Conservation (phyloP, 2,113 vertebrate genomes). For the Phrynosoma platyrhinos region DNA sequence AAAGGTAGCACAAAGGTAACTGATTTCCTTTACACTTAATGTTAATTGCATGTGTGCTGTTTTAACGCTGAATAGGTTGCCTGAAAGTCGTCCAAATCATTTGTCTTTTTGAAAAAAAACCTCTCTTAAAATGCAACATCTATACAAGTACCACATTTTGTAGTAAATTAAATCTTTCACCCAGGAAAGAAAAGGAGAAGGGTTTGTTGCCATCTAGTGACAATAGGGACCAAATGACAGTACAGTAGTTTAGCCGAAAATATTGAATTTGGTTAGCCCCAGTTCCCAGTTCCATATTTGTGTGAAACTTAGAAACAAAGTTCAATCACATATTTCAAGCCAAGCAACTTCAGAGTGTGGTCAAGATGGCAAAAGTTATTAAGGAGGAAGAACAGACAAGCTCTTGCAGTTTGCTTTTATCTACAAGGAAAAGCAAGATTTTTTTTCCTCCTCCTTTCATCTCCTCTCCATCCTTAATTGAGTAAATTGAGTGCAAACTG, state of each 20-base stretch:
- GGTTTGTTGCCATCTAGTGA: background rate
- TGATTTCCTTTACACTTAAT: background rate
- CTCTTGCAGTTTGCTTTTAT: no score
- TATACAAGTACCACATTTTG: background rate
- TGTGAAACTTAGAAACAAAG: background rate
- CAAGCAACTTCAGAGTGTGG: no score
- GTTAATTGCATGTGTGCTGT: background rate
- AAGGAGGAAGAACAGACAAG: no score
- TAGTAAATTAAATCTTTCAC: background rate
- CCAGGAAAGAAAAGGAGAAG: background rate
- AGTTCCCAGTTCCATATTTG: background rate
- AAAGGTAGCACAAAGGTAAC: background rate
- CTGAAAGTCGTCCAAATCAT: background rate
- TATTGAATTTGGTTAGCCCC: no score
- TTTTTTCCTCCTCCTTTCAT: no score
- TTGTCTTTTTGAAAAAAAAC: background rate
- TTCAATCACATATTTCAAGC: background rate
- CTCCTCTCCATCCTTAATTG: no score
- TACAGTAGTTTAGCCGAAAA: background rate
- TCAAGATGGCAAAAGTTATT: no score
- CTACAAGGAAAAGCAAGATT: no score
- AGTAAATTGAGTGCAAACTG: no score
- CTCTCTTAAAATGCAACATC: background rate
- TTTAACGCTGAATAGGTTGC: background rate
- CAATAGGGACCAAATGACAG: background rate